Conservation (phyloP, 2,888 invertebrate species). For the Sicus ferrugineus region DNA sequence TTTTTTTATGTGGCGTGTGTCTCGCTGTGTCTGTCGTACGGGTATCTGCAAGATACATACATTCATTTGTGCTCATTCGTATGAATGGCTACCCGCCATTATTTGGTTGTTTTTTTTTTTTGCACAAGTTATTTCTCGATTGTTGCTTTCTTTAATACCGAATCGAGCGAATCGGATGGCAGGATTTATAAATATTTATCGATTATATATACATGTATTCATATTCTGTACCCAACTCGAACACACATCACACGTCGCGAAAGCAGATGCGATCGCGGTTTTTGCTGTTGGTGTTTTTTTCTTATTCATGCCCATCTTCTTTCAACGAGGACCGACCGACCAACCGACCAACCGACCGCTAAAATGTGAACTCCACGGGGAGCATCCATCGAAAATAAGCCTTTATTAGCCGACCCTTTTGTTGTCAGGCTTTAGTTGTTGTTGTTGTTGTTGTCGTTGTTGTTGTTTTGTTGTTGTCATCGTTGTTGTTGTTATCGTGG, state of each 20-base stretch:
- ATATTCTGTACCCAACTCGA: not conserved
- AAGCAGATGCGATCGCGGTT: slow-evolving; percentile 16
- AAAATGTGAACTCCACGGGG: slow-evolving; percentile 27
- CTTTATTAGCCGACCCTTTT: slow-evolving; percentile 14
- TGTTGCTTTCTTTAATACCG: not conserved
- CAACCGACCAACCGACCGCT: slow-evolving; percentile 3
- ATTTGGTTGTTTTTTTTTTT: not conserved
- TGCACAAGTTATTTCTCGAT: no score
- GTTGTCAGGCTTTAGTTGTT: not conserved
- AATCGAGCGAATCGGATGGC: not conserved
- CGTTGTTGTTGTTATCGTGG: not conserved
- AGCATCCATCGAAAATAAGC: slow-evolving; percentile 19
- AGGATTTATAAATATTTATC: not conserved
- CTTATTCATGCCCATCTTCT: slow-evolving; percentile 13
- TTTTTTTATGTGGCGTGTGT: not conserved
- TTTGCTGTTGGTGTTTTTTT: slow-evolving; percentile 23
- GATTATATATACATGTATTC: not conserved
- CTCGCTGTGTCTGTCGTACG: not conserved
- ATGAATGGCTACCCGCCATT: not conserved
- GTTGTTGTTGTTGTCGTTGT: not conserved
- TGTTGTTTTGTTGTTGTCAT: no score
- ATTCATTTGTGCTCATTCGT: not conserved
- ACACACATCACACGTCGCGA: not conserved
- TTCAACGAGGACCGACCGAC: not conserved
- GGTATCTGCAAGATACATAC: not conserved